These are phyloP conservation scores for Poecile atricapillus DNA, from an alignment of 2,113 vertebrate species.

Conservation along the genomic window DNA sequence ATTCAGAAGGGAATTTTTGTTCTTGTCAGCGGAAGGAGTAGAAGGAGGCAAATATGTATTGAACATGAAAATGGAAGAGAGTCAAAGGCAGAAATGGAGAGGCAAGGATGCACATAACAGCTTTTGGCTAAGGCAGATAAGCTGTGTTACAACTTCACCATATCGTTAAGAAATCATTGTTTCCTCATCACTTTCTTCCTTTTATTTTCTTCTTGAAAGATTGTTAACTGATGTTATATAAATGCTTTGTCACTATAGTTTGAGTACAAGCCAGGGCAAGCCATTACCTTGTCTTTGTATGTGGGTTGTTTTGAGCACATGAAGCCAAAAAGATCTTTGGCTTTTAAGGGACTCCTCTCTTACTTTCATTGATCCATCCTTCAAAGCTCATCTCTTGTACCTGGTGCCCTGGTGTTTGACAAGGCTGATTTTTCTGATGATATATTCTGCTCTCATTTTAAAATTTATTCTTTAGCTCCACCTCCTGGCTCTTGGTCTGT, in stretches of 20 bases:
- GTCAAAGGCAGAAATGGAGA: neutral
- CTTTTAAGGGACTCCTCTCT: neutral
- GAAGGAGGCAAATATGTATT: neutral
- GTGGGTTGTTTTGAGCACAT: neutral
- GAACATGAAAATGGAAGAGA: neutral
- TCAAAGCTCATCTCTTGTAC: neutral
- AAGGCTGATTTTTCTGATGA: neutral
- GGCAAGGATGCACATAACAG: neutral
- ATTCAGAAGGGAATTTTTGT: neutral
- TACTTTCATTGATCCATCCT: neutral
- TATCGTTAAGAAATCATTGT: neutral
- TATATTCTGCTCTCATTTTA: neutral
- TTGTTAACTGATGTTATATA: neutral
- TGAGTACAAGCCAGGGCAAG: neutral
- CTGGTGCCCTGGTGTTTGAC: neutral
- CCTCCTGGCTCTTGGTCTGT: conserved; percentile 27
- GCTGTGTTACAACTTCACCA: neutral
- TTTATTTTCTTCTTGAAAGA: neutral
- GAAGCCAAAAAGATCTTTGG: neutral
- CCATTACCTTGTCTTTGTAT: neutral
- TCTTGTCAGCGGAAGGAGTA: neutral
- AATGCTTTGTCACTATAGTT: neutral
- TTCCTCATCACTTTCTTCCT: neutral
- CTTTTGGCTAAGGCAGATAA: neutral
- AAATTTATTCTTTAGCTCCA: conserved; percentile 54